Evolutionary conservation across 2,888 invertebrate species (phyloP).

Genomic region (Prosopocoilus inquinatus): DNA sequence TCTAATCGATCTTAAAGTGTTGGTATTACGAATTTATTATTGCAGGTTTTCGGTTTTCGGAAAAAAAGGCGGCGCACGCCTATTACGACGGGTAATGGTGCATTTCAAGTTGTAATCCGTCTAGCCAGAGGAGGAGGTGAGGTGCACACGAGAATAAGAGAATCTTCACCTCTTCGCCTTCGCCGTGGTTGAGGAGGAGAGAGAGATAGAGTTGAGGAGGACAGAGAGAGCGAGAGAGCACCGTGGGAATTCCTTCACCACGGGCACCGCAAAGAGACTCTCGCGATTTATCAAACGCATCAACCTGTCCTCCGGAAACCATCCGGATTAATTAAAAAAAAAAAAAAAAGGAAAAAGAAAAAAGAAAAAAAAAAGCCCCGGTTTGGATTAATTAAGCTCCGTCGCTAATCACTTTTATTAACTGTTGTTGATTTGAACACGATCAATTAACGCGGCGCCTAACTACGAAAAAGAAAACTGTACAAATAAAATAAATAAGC

Average conservation of each 20-base stretch:
- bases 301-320: constrained; percentile 31
- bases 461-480: no score
- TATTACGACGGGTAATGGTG: not conserved
- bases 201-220: not conserved
- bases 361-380: no score
- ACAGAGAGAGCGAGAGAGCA: constrained; percentile 11
- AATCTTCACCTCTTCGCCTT: constrained; percentile 8
- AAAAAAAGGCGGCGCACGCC: not conserved
- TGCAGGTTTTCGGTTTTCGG: not conserved
- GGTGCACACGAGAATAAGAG: not conserved
- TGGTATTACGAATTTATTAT: constrained; percentile 3
- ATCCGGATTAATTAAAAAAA: constrained; percentile 14
- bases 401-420: not conserved
- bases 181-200: not conserved
- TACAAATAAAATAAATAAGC: no score
- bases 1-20: not conserved
- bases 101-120: not conserved
- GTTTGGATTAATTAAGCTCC: not conserved
- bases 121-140: no score
- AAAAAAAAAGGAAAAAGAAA: no score
- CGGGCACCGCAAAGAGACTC: constrained; percentile 23
- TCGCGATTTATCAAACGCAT: constrained; percentile 33
- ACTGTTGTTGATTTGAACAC: no score
- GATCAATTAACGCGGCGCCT: no score
- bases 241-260: constrained; percentile 30